Evolutionary conservation across 2,888 invertebrate genomes (phyloP).

Genomic region (Leucophora obtusa): DNA sequence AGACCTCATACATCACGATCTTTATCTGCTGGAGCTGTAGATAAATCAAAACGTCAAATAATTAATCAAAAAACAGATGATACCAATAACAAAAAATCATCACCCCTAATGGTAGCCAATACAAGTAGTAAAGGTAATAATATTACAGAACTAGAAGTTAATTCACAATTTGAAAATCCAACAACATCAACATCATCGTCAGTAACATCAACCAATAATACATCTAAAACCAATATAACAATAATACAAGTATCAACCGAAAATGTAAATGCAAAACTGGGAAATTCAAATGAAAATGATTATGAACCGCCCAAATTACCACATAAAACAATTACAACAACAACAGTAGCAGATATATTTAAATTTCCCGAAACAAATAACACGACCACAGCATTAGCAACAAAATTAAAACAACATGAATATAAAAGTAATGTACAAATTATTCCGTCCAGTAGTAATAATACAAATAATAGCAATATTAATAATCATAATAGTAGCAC

Average conservation of each 20-base stretch:
- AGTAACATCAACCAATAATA: constrained; percentile 57
- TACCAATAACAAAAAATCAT: neutral
- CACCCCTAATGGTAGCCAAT: constrained; percentile 50
- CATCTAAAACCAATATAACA: constrained; percentile 80
- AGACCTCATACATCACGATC: constrained; percentile 77
- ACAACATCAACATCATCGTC: constrained; percentile 46
- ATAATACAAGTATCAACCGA: constrained; percentile 82
- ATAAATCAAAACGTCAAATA: constrained; percentile 69
- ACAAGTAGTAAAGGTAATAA: constrained; percentile 65
- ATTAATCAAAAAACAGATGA: constrained; percentile 37
- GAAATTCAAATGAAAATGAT: constrained; percentile 52
- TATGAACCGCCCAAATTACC: constrained; percentile 71
- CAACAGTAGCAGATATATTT: constrained; percentile 72
- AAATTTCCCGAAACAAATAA: constrained; percentile 75
- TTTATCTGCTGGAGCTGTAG: constrained; percentile 74
- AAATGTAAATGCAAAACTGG: constrained; percentile 35
- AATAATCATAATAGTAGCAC: constrained; percentile 68
- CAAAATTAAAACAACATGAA: constrained; percentile 68
- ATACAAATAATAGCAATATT: constrained; percentile 65
- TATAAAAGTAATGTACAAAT: constrained; percentile 79
- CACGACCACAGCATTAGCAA: constrained; percentile 57
- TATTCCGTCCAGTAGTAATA: constrained; percentile 77
- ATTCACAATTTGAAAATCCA: constrained; percentile 36
- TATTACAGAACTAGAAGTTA: constrained; percentile 69
- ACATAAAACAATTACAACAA: constrained; percentile 64